Evolutionary conservation across 2,888 invertebrate genomes (phyloP).

Genomic region (Blastobasis lacticolella): DNA sequence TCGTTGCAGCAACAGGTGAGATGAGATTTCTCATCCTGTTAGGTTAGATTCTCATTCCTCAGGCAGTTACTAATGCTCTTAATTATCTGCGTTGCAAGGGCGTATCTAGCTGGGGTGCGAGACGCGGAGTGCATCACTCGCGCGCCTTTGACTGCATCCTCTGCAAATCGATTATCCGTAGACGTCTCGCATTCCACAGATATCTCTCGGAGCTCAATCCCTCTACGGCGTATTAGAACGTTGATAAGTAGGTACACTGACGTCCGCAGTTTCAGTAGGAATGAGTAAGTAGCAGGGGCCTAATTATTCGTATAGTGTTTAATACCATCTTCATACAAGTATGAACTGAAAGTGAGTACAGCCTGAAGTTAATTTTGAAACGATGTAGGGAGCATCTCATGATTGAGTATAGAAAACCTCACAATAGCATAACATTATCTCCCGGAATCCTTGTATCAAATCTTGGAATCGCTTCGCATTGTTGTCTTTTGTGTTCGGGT

Average conservation of each 20-base stretch:
- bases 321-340: too few species aligned
- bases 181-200: conserved; percentile 45
- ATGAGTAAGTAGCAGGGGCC: too few species aligned
- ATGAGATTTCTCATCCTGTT: too few species aligned
- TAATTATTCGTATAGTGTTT: too few species aligned
- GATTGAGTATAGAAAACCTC: conserved; percentile 19
- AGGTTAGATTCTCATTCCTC: too few species aligned
- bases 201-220: conserved; percentile 38
- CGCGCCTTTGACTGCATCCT: conserved; percentile 17
- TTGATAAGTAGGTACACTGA: too few species aligned
- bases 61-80: background rate
- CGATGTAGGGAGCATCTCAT: background rate
- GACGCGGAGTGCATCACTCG: conserved; percentile 29
- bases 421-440: conserved; percentile 49
- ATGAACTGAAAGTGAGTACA: too few species aligned
- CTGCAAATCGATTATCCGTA: conserved; percentile 46
- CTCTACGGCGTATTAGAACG: conserved; percentile 6
- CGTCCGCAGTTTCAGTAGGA: too few species aligned
- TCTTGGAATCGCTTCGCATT: conserved; percentile 69
- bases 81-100: conserved; percentile 23
- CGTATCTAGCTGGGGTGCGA: conserved; percentile 39
- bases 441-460: conserved; percentile 65
- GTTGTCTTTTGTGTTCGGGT: conserved; percentile 71
- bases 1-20: background rate
- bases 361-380: too few species aligned